Base-by-base conservation (phyloP, 2,797 vertebrate species). In the Rhinella marina region DNA sequence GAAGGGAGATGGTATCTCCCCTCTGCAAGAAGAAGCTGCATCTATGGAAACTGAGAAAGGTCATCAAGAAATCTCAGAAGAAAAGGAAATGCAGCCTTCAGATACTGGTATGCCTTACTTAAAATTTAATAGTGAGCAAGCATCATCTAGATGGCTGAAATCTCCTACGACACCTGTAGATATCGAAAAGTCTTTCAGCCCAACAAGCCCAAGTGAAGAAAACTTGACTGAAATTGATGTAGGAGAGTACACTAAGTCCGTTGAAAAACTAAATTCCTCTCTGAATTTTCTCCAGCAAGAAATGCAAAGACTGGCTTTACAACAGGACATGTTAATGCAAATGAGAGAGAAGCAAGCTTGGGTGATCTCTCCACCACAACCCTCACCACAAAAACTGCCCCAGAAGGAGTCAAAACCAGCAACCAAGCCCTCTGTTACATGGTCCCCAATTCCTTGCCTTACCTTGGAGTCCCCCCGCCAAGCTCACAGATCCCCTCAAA, bases 261-360 rank as follows among this genome's bases (percentile, higher is more conserved):
- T 99, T 72, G 98, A 99, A 85, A 99, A 99, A 85, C 94, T 99
- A 32, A 99, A 99, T 88, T 94, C 96, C 77, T 99, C 98, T 0
- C 88, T 99, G 72, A 96, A 96, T 87, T 97, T 98, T 89, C 94
- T 99, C 56, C 98, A 99, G 90, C 95, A 96, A 29, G 98, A 99
- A 95, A 99, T 99, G 98, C 98, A 99, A 81, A 96, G 98, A 25
- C 90, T 99, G 0, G 96, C 98, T 62, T 96, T 98, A 91, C 98
- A 99, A 91, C 98, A 99, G 93, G 98, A 99, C 85, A 95, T 98
- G 90, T 95, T 99, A 90, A 98, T 99, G 97, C 97, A 98, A 90
- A 99, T 99, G 98, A 95, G 98, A 81, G 98, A 98, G 91, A 96
- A 99, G 11, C 98, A 98, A 90, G 92, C 97, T 0, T 99, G 98